phyloP scores from a whole-genome alignment of 2,113 vertebrate genomes.

The Phainopepla nitens region DNA sequence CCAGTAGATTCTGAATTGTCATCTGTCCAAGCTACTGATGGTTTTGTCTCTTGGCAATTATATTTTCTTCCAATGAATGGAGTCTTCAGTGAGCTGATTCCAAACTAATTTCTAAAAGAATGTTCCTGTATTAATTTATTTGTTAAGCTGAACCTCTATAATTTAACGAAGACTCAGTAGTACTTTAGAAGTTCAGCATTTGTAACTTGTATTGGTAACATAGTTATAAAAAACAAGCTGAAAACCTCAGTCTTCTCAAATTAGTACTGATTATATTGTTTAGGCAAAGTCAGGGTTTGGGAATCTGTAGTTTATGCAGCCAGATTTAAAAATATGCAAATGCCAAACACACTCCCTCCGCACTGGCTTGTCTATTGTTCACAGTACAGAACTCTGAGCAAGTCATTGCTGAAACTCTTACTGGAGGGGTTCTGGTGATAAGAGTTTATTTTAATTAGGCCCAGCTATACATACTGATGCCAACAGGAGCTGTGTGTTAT shows the following conservation, averaged over 20 bases:
- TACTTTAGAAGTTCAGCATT: neutral
- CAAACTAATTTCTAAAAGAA: neutral
- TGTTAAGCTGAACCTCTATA: neutral
- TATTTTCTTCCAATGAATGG: neutral
- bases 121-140: neutral
- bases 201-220: neutral
- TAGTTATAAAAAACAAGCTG: neutral
- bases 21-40: neutral
- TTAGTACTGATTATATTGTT: neutral
- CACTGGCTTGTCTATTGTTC: neutral
- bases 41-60: neutral
- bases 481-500: neutral
- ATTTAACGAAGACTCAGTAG: neutral
- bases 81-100: neutral
- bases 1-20: neutral
- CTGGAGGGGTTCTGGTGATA: neutral
- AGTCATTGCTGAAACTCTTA: neutral
- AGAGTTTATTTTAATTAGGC: neutral
- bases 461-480: neutral
- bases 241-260: neutral
- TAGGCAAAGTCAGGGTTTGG: neutral
- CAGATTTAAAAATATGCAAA: slow-evolving; percentile 3
- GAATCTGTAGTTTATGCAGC: neutral
- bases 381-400: neutral
- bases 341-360: neutral